A percentile compares a stretch with the other conserved stretches of the same genome.
Conservation (phyloP, 2,888 invertebrate genomes). For the Sturmia bella region DNA sequence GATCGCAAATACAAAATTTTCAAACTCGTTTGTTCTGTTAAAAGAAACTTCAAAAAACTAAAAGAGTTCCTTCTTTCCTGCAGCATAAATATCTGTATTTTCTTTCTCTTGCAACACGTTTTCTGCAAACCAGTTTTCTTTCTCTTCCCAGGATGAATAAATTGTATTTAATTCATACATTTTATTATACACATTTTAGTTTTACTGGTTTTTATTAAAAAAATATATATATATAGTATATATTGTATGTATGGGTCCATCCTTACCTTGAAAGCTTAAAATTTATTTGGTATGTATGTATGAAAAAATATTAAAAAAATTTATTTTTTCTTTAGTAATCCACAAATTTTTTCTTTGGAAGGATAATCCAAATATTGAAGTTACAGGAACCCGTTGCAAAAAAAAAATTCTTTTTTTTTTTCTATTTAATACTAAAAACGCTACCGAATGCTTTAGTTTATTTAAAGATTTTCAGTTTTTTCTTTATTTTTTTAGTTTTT, state of each 20-base stretch:
- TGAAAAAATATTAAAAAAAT: neutral
- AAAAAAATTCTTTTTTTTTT: neutral
- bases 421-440: slow-evolving; percentile 18
- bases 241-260: slow-evolving; percentile 11
- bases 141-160: neutral
- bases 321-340: slow-evolving; percentile 35
- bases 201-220: neutral
- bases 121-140: too few species aligned
- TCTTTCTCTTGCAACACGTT: too few species aligned
- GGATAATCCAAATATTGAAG: slow-evolving; percentile 60
- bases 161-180: neutral
- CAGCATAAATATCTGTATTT: too few species aligned
- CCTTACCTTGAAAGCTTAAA: slow-evolving; percentile 72
- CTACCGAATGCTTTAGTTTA: slow-evolving; percentile 38
- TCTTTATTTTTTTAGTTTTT: neutral
- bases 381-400: slow-evolving; percentile 53
- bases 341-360: slow-evolving; percentile 61
- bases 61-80: too few species aligned
- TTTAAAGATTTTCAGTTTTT: slow-evolving; percentile 28
- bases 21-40: too few species aligned
- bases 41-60: too few species aligned
- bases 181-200: slow-evolving; percentile 30
- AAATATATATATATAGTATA: neutral
- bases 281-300: slow-evolving; percentile 63
- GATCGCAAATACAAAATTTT: too few species aligned